phyloP scores from a whole-genome alignment of 2,888 invertebrate species.

The Amphipyra tragopoginis region DNA sequence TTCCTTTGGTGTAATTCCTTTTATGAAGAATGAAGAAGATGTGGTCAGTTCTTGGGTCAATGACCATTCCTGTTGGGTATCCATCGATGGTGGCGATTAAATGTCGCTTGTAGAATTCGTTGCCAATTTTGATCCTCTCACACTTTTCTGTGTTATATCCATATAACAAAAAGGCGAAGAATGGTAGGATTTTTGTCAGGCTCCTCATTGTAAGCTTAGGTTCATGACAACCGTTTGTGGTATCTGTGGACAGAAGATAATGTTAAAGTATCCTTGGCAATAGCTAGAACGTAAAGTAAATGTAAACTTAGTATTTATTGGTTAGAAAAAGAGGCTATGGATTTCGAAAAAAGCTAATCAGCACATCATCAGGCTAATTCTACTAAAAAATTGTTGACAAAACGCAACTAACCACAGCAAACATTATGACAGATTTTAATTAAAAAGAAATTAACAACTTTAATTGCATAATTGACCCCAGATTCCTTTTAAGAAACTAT shows the following conservation, averaged over 20 bases:
- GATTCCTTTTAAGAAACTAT: too few species aligned
- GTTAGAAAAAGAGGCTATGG: too few species aligned
- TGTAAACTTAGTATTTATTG: too few species aligned
- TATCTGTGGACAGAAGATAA: slow-evolving; percentile 38
- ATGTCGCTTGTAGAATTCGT: slow-evolving; percentile 80
- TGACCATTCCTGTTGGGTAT: slow-evolving; percentile 79
- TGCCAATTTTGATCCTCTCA: slow-evolving; percentile 80
- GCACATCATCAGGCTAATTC: too few species aligned
- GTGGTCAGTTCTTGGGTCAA: slow-evolving; percentile 81
- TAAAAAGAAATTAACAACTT: too few species aligned
- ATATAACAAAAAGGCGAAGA: slow-evolving; percentile 56
- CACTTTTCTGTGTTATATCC: slow-evolving; percentile 72
- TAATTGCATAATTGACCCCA: too few species aligned
- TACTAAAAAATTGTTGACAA: too few species aligned
- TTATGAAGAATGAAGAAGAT: slow-evolving; percentile 85
- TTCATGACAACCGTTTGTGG: slow-evolving; percentile 67
- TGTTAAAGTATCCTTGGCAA: not conserved
- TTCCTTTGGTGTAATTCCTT: slow-evolving; percentile 83
- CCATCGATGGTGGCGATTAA: slow-evolving; percentile 83
- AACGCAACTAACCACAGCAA: too few species aligned
- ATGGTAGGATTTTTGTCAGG: slow-evolving; percentile 50
- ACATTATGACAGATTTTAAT: too few species aligned
- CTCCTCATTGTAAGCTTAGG: slow-evolving; percentile 62
- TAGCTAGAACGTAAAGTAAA: not conserved
- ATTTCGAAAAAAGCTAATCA: too few species aligned